phyloP scores from a whole-genome alignment of 2,888 invertebrate species.

The Petrophora chlorosata region DNA sequence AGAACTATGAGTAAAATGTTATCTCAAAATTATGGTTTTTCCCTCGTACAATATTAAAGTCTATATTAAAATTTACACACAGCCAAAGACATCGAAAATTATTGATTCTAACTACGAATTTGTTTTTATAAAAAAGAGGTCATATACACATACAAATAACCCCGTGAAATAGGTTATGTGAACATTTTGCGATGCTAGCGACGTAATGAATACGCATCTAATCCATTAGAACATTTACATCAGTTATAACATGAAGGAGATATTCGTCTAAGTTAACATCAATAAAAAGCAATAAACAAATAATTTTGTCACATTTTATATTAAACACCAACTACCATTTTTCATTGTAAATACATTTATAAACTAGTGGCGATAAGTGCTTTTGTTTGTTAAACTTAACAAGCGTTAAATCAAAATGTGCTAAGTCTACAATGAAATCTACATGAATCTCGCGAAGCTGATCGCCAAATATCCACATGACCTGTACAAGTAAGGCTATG shows the following conservation, averaged over 20 bases:
- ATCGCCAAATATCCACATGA: slow-evolving; percentile 84
- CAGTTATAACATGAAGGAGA: slow-evolving; percentile 52
- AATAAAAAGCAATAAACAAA: slow-evolving; percentile 66
- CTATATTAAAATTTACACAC: slow-evolving; percentile 79
- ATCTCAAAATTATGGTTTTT: slow-evolving; percentile 77
- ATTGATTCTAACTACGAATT: slow-evolving; percentile 74
- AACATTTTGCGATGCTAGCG: slow-evolving; percentile 85
- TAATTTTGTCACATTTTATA: slow-evolving; percentile 47
- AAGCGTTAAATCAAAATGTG: slow-evolving; percentile 67
- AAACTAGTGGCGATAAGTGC: slow-evolving; percentile 61
- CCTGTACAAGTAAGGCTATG: slow-evolving; percentile 77
- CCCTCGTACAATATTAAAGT: slow-evolving; percentile 56
- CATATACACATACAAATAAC: slow-evolving; percentile 63
- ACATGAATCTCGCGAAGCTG: slow-evolving; percentile 71
- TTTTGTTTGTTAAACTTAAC: slow-evolving; percentile 48
- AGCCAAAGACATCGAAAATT: slow-evolving; percentile 82
- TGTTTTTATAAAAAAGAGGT: slow-evolving; percentile 61
- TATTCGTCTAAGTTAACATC: slow-evolving; percentile 51
- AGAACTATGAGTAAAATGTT: slow-evolving; percentile 69
- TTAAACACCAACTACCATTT: slow-evolving; percentile 73
- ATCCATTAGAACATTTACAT: slow-evolving; percentile 48
- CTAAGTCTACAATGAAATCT: slow-evolving; percentile 62
- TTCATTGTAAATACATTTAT: slow-evolving; percentile 71
- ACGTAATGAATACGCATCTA: slow-evolving; percentile 51
- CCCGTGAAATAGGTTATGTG: slow-evolving; percentile 77